Evolutionary conservation across 2,113 vertebrate genomes (phyloP).

Genomic region (Poeciliopsis occidentalis): DNA sequence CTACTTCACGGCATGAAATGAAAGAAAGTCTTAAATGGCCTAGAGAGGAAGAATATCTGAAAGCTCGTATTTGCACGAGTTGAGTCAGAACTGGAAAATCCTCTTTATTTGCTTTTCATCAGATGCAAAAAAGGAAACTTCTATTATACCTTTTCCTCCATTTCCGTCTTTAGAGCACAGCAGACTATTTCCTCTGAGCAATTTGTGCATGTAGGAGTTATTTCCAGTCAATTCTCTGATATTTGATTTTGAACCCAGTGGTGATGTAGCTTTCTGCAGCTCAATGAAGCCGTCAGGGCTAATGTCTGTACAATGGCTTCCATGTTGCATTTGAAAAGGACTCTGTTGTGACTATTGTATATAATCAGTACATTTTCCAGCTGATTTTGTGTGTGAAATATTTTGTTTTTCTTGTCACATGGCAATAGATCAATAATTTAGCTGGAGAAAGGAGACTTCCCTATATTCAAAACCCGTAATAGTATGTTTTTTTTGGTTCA

Average conservation of each 20-base stretch:
- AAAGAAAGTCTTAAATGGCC: slow-evolving; percentile 43
- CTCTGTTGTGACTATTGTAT: slow-evolving; percentile 32
- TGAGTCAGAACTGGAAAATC: slow-evolving; percentile 56
- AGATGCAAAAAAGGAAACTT: slow-evolving; percentile 44
- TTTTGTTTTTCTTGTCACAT: slow-evolving; percentile 43
- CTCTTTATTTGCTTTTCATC: slow-evolving; percentile 54
- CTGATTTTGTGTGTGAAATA: slow-evolving; percentile 59
- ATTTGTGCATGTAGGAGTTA: slow-evolving; percentile 26
- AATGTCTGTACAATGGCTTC: slow-evolving; percentile 20
- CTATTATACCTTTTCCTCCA: slow-evolving; percentile 41
- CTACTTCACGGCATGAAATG: slow-evolving; percentile 30
- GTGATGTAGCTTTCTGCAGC: slow-evolving; percentile 44
- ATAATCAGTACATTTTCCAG: slow-evolving; percentile 35
- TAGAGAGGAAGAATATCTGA: slow-evolving; percentile 25
- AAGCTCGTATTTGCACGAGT: slow-evolving; percentile 51
- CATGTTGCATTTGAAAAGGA: slow-evolving; percentile 36
- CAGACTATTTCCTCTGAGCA: slow-evolving; percentile 30
- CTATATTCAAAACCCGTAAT: neutral
- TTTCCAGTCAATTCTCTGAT: slow-evolving; percentile 43
- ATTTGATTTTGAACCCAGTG: slow-evolving; percentile 38
- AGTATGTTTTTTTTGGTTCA: neutral
- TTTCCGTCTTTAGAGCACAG: slow-evolving; percentile 44
- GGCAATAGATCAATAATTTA: slow-evolving; percentile 25
- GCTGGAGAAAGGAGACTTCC: neutral
- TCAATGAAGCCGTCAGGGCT: slow-evolving; percentile 43